Conservation (phyloP, 1,140 invertebrate genomes). For the Chrysoperla carnea region DNA sequence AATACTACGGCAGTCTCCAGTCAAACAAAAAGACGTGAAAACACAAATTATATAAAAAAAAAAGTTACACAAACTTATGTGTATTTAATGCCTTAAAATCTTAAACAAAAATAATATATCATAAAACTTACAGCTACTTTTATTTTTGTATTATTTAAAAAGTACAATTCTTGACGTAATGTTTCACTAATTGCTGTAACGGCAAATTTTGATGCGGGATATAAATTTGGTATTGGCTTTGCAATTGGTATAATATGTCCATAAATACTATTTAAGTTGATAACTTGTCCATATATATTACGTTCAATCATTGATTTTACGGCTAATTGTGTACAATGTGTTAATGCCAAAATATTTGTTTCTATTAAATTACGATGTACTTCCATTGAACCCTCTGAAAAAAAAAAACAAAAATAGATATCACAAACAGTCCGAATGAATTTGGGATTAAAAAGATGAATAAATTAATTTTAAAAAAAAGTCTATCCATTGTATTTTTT, state of each 20-base stretch:
- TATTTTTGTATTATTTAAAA: slow-evolving; percentile 28
- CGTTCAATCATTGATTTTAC: slow-evolving; percentile 26
- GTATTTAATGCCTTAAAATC: too few relatives aligned
- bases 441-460: too few relatives aligned
- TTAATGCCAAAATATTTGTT: slow-evolving; percentile 8
- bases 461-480: too few relatives aligned
- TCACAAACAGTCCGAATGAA: too few relatives aligned
- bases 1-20: too few relatives aligned
- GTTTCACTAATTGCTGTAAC: slow-evolving; percentile 40
- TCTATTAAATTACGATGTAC: slow-evolving; percentile 18
- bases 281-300: slow-evolving; percentile 23
- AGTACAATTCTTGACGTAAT: slow-evolving; percentile 33
- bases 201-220: slow-evolving; percentile 40
- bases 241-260: neutral
- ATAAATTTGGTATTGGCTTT: slow-evolving; percentile 22
- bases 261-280: slow-evolving; percentile 1
- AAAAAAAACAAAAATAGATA: slow-evolving; percentile 31
- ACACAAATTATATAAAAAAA: too few relatives aligned
- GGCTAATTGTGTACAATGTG: slow-evolving; percentile 24
- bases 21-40: too few relatives aligned
- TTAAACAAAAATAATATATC: too few relatives aligned
- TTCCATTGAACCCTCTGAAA: slow-evolving; percentile 26
- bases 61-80: too few relatives aligned
- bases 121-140: slow-evolving; percentile 30
- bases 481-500: too few relatives aligned